Conservation (phyloP, 2,113 vertebrate genomes). For the Macquaria ambigua region DNA sequence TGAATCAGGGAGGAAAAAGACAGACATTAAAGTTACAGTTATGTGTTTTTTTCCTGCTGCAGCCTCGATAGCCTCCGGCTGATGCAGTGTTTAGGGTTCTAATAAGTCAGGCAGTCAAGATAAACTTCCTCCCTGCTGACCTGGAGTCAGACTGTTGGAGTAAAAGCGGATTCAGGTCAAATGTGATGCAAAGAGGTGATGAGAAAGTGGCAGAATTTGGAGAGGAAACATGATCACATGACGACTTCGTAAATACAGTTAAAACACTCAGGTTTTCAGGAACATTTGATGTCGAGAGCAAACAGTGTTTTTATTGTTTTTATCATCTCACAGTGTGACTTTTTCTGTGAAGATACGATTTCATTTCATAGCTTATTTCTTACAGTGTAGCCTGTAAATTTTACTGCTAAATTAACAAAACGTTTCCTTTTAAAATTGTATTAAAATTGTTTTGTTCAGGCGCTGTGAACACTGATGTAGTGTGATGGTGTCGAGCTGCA, state of each 20-base stretch:
- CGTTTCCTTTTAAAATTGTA: background rate
- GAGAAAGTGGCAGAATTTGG: constrained; percentile 12
- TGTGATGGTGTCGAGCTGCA: background rate
- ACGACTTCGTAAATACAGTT: constrained; percentile 15
- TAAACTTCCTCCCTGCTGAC: constrained; percentile 49
- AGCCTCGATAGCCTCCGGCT: constrained; percentile 27
- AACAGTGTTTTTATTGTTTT: background rate
- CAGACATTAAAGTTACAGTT: constrained; percentile 38
- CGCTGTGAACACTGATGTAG: background rate
- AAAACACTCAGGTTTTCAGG: background rate
- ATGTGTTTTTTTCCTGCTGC: constrained; percentile 7
- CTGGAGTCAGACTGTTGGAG: constrained; percentile 29
- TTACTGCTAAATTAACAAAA: background rate
- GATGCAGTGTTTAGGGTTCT: constrained; percentile 34
- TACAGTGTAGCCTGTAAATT: too few relatives aligned
- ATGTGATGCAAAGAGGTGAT: constrained; percentile 14
- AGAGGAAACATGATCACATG: constrained; percentile 16
- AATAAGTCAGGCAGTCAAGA: constrained; percentile 37
- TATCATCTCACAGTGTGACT: background rate
- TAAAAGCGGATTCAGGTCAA: constrained; percentile 36
- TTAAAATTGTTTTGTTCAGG: background rate
- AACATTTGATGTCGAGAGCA: background rate
- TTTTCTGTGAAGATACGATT: background rate
- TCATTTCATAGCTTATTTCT: background rate
- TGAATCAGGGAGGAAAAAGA: background rate